These are phyloP conservation scores for Dynastes grantii DNA, from an alignment of 2,888 invertebrate species.

Conservation along the genomic window DNA sequence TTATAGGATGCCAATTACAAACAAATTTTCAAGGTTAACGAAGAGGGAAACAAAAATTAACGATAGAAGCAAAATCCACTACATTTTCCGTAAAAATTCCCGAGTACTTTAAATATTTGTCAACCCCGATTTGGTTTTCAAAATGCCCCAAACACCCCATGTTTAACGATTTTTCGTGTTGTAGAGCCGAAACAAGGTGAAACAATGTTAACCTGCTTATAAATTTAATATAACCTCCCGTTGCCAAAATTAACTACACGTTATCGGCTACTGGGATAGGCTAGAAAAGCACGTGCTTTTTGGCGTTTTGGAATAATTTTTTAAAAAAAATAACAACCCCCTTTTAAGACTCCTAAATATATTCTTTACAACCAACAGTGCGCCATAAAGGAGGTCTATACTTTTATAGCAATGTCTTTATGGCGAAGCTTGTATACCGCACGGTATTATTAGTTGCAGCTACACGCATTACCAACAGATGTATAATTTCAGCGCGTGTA, in stretches of 20 bases:
- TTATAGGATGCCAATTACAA: no score
- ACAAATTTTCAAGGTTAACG: no score
- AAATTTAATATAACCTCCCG: neutral
- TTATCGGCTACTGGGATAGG: neutral
- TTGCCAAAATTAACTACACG: constrained; percentile 10
- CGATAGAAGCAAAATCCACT: no score
- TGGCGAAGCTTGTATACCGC: neutral
- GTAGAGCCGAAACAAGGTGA: neutral
- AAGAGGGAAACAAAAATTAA: no score
- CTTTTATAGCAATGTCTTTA: constrained; percentile 14
- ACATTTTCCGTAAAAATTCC: no score
- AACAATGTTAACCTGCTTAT: constrained; percentile 6
- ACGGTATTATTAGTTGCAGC: neutral
- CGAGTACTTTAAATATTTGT: no score
- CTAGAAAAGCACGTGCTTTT: neutral
- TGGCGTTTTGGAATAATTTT: no score
- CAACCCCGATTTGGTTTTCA: no score
- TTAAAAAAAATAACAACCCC: constrained; percentile 28
- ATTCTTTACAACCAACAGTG: constrained; percentile 20
- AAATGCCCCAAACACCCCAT: no score
- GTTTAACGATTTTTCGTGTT: neutral
- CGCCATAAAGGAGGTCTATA: neutral
- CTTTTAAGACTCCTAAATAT: constrained; percentile 20
- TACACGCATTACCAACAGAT: neutral
- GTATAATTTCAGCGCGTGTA: neutral